Percentiles rank a stretch among this genome's conserved stretches.
These are phyloP conservation scores for Crotalus horridus DNA, from an alignment of 2,113 vertebrate genomes.

Conservation along the genomic window DNA sequence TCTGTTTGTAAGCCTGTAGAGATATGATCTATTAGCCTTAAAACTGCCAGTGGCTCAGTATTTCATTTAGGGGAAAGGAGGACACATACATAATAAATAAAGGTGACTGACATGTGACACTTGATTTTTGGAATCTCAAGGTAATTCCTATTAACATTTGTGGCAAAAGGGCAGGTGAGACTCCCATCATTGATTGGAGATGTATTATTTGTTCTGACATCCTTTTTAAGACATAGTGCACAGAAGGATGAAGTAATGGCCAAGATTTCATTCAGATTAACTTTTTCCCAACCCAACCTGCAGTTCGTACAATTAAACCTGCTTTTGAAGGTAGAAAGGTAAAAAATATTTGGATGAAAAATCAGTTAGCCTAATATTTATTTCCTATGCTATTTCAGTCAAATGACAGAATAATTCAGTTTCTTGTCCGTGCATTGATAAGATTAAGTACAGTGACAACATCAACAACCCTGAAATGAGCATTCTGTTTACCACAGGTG, in stretches of 20 bases:
- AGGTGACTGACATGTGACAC: neutral
- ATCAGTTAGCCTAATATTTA: neutral
- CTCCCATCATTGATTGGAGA: neutral
- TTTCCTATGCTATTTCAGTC: neutral
- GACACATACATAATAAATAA: constrained; percentile 13
- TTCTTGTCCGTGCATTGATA: neutral
- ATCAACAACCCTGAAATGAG: neutral
- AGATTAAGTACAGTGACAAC: neutral
- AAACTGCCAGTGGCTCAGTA: neutral
- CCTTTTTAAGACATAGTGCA: neutral
- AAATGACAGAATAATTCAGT: neutral
- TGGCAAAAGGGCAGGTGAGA: neutral
- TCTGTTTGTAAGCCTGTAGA: neutral
- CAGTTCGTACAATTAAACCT: neutral
- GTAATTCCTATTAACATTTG: neutral
- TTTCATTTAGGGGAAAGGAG: constrained; percentile 19
- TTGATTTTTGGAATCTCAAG: constrained; percentile 15
- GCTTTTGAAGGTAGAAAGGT: neutral
- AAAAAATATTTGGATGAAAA: neutral
- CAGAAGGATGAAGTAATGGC: neutral
- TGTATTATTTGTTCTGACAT: neutral
- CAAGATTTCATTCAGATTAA: neutral
- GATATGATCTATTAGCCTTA: constrained; percentile 6
- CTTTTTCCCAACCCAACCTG: neutral
- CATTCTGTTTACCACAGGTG: neutral